Percentiles rank a stretch among this genome's conserved stretches.
Conservation (phyloP, 2,113 vertebrate genomes). For the Aphyosemion australe region DNA sequence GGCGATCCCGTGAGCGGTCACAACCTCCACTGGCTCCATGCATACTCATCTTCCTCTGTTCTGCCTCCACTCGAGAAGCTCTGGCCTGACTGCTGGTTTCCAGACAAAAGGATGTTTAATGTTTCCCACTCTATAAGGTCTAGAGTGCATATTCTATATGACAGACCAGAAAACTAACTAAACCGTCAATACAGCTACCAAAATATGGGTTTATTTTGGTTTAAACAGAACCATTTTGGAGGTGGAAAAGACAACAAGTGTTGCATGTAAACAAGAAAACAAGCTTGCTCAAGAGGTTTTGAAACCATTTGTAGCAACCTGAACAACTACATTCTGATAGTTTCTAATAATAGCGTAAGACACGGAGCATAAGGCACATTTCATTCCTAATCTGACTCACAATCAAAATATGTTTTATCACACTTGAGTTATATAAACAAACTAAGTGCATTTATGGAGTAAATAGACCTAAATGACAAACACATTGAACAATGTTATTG, state of each 20-base stretch:
- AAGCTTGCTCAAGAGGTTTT: background rate
- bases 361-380: background rate
- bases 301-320: constrained; percentile 1
- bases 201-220: background rate
- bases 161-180: background rate
- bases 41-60: constrained; percentile 91
- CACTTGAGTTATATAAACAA: background rate
- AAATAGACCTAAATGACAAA: background rate
- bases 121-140: constrained; percentile 2
- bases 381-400: constrained; percentile 7
- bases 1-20: constrained; percentile 93
- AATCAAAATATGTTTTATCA: background rate
- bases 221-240: background rate
- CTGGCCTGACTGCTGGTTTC: constrained; percentile 82
- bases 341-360: background rate
- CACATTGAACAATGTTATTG: too few species aligned
- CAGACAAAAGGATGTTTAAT: constrained; percentile 34
- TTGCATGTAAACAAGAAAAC: background rate
- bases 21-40: constrained; percentile 90
- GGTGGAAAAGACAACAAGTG: background rate
- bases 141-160: background rate
- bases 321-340: constrained; percentile 12
- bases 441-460: too few species aligned
- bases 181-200: background rate
- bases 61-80: constrained; percentile 81